Conservation (phyloP, 2,797 vertebrate species). For the Channa striata region DNA sequence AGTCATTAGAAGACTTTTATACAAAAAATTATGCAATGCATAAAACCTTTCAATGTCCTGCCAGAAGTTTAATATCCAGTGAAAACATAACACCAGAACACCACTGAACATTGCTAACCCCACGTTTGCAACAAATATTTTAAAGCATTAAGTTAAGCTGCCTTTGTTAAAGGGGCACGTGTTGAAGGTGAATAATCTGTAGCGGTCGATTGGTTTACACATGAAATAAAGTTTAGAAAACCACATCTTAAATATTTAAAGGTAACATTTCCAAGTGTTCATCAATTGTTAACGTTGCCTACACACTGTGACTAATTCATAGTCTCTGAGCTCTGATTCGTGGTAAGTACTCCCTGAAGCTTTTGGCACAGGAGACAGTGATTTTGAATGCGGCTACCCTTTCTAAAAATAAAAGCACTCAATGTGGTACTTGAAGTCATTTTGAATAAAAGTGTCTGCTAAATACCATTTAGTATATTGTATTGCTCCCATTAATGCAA, state of each 20-base stretch:
- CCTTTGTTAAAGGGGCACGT: too few relatives aligned
- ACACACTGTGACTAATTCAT: not conserved
- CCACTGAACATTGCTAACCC: not conserved
- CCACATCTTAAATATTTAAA: not conserved
- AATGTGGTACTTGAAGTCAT: conserved; percentile 68
- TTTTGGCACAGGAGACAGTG: conserved; percentile 20
- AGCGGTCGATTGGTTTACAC: not conserved
- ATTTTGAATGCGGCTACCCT: conserved; percentile 40
- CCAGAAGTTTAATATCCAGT: conserved; percentile 9
- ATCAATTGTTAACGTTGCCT: not conserved
- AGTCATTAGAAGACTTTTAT: conserved; percentile 11
- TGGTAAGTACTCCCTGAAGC: conserved; percentile 28
- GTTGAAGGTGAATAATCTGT: not conserved
- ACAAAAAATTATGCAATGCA: conserved; percentile 14
- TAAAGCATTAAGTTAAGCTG: too few relatives aligned
- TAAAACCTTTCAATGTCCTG: conserved; percentile 15
- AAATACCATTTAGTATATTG: conserved; percentile 81
- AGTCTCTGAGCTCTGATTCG: conserved; percentile 13
- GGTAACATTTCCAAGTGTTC: not conserved
- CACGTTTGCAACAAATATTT: not conserved
- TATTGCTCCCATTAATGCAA: conserved; percentile 77
- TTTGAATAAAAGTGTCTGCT: conserved; percentile 79
- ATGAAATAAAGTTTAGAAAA: not conserved
- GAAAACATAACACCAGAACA: not conserved
- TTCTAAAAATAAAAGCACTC: conserved; percentile 84